Evolutionary conservation across 2,113 vertebrate genomes (phyloP).

Genomic region (Megaceryle torquata): DNA sequence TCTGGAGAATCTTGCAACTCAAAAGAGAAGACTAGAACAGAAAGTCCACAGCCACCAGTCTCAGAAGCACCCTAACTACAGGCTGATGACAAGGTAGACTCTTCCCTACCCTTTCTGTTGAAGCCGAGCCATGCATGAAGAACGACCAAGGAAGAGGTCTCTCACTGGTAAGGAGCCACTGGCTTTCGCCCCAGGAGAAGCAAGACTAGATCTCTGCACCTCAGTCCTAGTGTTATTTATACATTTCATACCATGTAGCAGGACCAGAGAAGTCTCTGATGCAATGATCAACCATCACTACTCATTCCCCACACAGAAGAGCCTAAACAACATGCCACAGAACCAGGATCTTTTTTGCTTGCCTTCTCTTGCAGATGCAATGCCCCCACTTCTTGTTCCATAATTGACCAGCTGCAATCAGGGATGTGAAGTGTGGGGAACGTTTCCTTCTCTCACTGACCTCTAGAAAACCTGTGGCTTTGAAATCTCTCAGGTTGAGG

Average conservation of each 20-base stretch:
- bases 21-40: not conserved
- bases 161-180: not conserved
- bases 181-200: not conserved
- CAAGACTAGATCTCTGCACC: not conserved
- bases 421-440: not conserved
- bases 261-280: not conserved
- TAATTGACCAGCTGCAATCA: not conserved
- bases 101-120: not conserved
- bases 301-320: not conserved
- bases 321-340: not conserved
- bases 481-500: not conserved
- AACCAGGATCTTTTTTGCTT: not conserved
- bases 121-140: rapidly evolving
- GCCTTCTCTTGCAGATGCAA: not conserved
- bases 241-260: not conserved
- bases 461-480: not conserved
- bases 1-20: not conserved
- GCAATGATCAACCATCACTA: not conserved
- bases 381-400: not conserved
- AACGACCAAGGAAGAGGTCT: not conserved
- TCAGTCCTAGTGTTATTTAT: not conserved
- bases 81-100: not conserved
- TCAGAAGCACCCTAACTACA: not conserved
- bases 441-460: not conserved
- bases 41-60: not conserved